Base-by-base conservation (phyloP, 2,888 invertebrate genomes). In the Synergus gifuensis region DNA sequence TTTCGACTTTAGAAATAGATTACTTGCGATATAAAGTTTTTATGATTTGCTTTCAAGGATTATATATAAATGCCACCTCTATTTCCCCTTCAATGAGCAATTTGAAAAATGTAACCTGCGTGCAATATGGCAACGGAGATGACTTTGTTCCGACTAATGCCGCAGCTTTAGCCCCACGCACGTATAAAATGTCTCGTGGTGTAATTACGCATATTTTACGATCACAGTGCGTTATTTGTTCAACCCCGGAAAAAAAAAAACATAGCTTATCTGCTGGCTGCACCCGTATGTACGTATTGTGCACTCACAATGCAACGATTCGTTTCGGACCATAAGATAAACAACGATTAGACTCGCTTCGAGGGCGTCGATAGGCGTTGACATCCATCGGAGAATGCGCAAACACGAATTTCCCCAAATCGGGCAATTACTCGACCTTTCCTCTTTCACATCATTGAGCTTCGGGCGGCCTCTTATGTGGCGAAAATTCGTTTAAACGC, bases 371-470 rank as follows among this genome's bases (percentile, higher is more conserved):
- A 73, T 36, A 54, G n/a, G 49, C 69, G 11, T 73, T 54, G 28
- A 54, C n/a, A 73, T n/a, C 49, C 11, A 73, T 73, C 54, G 28
- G 22, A 36, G 69, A 73, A 28, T 54, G 49, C 60, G 54, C 54
- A 62, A 62, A 76, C 77, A 73, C 78, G 77, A 82, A 80, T 83
- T 79, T 83, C 78, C 67, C 78, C 73, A 49, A 77, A 78, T 79
- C 78, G 44, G 40, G 85, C 85, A 88, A 88, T 88, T 87, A 88
- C 85, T 87, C 84, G 86, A 84, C 82, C 87, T 86, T 84, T 82
- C 83, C 85, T 84, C 83, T 87, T 83, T 83, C 85, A 85, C 85
- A 85, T 85, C 85, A 86, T 87, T 85, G 83, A 84, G 79, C 82
- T 84, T 79, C 82, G 81, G 79, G 77, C 54, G 79, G 73, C 54